Base-by-base conservation (phyloP, 2,113 vertebrate genomes). In the Corydoras sp. region DNA sequence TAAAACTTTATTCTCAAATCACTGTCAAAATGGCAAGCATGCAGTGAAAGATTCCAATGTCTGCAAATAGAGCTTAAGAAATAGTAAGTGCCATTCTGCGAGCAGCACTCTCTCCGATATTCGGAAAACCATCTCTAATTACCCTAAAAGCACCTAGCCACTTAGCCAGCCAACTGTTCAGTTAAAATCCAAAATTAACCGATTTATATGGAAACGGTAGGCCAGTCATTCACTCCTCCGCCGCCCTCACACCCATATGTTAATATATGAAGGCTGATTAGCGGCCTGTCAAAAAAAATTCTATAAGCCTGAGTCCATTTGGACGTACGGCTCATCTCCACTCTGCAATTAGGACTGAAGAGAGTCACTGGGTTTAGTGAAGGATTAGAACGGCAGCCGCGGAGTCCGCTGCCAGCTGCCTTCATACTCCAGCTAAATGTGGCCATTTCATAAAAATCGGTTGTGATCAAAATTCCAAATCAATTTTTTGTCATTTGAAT, bases 161-260 rank as follows among this genome's bases (percentile, higher is more conserved):
- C 69, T 31, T 48, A 51, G 15, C 55, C 32, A 55, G 14, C 65
- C 50, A 59, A 59, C 31, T 77, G 69, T 43, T 68, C 60, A 71
- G 53, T 68, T 71, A 13, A 78, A 54, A 30, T n/a, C 30, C 49
- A 71, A 69, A 77, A 76, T 48, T 63, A 15, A 69, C 51, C 67
- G 43, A 75, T 70, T 79, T 73, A 66, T 69, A 78, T 79, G 72
- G 51, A 73, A 73, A 82, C 77, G 6, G 62, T 62, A n/a, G 58
- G 32, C 35, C 31, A 62, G 24, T 24, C 49, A 14, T 13, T 15
- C 10, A 24, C 59, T 71, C 10, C 15, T 13, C 58, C 54, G 31
- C 60, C 14, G 8, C 56, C 18, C 32, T 32, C 51, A 64, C 43
- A 49, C 3, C 15, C 54, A 35, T 31, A 62, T 56, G 35, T 56